Percentiles rank a stretch among this genome's conserved stretches.
phyloP scores from a whole-genome alignment of 2,113 vertebrate genomes.

The Chlorodrepanis virens region DNA sequence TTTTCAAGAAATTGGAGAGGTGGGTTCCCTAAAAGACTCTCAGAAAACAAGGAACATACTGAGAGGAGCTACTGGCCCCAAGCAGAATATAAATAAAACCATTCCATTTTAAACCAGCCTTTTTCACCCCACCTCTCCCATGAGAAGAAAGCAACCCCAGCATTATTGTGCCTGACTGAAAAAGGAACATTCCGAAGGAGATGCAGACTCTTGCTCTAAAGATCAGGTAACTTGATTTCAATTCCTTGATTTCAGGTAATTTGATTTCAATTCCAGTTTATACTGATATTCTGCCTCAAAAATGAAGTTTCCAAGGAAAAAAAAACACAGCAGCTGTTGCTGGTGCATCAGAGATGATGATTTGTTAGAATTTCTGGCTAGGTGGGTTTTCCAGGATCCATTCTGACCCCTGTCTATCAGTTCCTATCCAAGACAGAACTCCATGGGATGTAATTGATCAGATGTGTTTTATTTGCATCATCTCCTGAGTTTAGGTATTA shows the following conservation, averaged over 20 bases:
- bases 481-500: not conserved
- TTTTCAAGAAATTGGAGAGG: not conserved
- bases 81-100: not conserved
- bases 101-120: not conserved
- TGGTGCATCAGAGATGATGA: not conserved
- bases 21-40: not conserved
- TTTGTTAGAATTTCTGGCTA: not conserved
- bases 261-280: not conserved
- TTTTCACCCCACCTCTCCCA: not conserved
- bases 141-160: not conserved
- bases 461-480: not conserved
- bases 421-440: not conserved
- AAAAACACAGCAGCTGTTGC: not conserved
- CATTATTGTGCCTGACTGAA: not conserved
- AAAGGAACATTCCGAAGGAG: not conserved
- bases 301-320: not conserved
- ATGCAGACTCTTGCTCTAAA: not conserved
- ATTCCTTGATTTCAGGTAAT: no score
- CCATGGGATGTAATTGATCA: not conserved
- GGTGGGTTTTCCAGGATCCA: not conserved
- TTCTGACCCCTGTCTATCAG: not conserved
- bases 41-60: not conserved
- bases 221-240: not conserved
- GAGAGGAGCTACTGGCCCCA: not conserved
- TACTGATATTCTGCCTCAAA: not conserved